phyloP scores from a whole-genome alignment of 2,888 invertebrate species.

The Epirrita christyi region DNA sequence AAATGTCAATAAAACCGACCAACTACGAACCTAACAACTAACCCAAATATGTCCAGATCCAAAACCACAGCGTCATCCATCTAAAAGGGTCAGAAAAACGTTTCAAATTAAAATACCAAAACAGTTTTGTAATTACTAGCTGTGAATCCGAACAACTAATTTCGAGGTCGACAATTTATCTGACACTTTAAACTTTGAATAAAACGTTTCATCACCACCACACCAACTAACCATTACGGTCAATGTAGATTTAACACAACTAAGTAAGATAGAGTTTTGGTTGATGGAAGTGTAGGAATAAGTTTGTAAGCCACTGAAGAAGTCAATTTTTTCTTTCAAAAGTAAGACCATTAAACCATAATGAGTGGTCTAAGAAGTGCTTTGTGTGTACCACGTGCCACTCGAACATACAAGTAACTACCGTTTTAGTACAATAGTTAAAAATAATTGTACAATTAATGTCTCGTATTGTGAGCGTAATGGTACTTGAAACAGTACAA shows the following conservation, averaged over 20 bases:
- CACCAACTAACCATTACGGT: not conserved
- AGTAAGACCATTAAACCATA: slow-evolving; percentile 80
- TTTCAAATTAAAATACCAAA: slow-evolving; percentile 64
- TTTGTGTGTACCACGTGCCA: slow-evolving; percentile 79
- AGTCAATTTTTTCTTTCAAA: slow-evolving; percentile 72
- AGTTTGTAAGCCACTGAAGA: slow-evolving; percentile 58
- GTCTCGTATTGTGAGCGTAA: slow-evolving; percentile 62
- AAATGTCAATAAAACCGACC: slow-evolving; percentile 4
- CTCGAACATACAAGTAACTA: slow-evolving; percentile 72
- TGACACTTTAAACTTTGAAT: slow-evolving; percentile 65
- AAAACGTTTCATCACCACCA: slow-evolving; percentile 13
- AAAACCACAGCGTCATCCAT: slow-evolving; percentile 50
- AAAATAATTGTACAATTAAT: slow-evolving; percentile 81
- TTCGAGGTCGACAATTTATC: slow-evolving; percentile 78
- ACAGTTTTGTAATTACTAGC: slow-evolving; percentile 70
- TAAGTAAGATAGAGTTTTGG: slow-evolving; percentile 40
- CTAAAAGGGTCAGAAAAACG: slow-evolving; percentile 46
- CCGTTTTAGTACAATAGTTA: slow-evolving; percentile 75
- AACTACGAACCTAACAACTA: not conserved
- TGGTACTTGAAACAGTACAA: slow-evolving; percentile 73
- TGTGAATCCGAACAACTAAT: slow-evolving; percentile 77
- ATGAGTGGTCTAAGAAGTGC: slow-evolving; percentile 80
- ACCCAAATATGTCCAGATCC: slow-evolving; percentile 10
- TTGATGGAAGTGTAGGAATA: slow-evolving; percentile 8
- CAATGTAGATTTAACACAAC: slow-evolving; percentile 28